These are phyloP conservation scores for Neopelma chrysocephalum DNA, from an alignment of 2,797 vertebrate species.

Conservation along the genomic window DNA sequence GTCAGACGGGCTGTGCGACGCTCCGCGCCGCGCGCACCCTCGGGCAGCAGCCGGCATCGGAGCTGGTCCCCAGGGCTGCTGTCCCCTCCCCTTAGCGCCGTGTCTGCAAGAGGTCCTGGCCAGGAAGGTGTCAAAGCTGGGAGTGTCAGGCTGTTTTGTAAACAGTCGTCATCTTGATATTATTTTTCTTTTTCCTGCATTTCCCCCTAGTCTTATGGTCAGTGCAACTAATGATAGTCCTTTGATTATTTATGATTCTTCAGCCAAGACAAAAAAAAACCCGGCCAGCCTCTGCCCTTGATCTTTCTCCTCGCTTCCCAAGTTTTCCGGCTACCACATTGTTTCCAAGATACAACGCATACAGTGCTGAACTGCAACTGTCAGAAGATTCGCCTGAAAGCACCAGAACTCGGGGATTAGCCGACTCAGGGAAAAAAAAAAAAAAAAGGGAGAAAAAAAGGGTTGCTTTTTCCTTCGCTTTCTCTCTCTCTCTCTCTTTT, in stretches of 20 bases:
- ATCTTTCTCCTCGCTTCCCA: neutral
- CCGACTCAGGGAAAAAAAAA: fast-evolving
- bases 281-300: neutral
- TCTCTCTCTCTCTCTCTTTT: too few species aligned
- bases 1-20: neutral
- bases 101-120: neutral
- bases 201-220: neutral
- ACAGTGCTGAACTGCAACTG: neutral
- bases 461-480: too few species aligned
- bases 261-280: neutral
- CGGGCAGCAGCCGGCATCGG: neutral
- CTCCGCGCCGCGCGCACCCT: neutral
- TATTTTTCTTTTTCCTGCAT: fast-evolving
- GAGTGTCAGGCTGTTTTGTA: neutral
- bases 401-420: neutral
- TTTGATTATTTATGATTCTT: neutral
- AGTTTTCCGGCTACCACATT: neutral
- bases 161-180: neutral
- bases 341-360: neutral
- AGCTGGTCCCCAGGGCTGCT: neutral
- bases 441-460: neutral
- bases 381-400: neutral
- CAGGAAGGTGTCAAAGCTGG: neutral
- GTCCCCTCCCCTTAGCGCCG: neutral
- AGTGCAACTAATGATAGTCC: neutral